Base-by-base conservation (phyloP, 2,113 vertebrate species). In the Madoqua kirkii region DNA sequence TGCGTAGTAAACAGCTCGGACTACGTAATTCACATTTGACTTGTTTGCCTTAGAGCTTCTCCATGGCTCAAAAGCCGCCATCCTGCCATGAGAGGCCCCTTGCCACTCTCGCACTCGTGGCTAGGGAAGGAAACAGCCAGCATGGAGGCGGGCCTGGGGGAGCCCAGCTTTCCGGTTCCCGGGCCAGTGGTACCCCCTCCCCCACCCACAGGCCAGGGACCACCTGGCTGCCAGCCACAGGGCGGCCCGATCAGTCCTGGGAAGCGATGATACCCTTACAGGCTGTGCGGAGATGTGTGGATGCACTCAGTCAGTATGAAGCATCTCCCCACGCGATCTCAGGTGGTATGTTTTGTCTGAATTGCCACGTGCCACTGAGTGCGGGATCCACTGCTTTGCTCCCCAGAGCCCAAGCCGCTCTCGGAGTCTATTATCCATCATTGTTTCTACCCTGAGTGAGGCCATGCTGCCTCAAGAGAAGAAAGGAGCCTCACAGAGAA, bases 231-330 rank as follows among this genome's bases (percentile, higher is more conserved):
- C 54, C 29, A 0, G 31, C 2, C 29, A 0, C 9, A 2, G 6
- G 0, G 29, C 0, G 21, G 55, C 67, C 45, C 2, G 0, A 7
- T 2, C 36, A 12, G 0, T 7, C 10, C 8, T 0, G 36, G n/a
- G 31, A 25, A 0, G 55, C 0, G 0, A 36, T 0, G 48, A 8
- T 0, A 0, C 16, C 0, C 0, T 2, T 14, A 11, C 3, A 0
- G 3, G 0, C 27, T 0, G 2, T 0, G 10, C 0, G 0, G 87
- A 21, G 81, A 14, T 2, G 36, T 1, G 0, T 0, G 2, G 71
- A 62, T 14, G 27, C 3, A 2, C 1, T 12, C 0, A 1, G 1
- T 50, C 7, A 0, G 79, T 7, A 83, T 5, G 33, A 33, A 57
- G 83, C 2, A 7, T 29, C 67, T 62, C 78, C 57, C 48, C 4